Percentiles rank a stretch among this genome's conserved stretches.
phyloP scores from a whole-genome alignment of 2,113 vertebrate genomes.

The Lethenteron camtschaticum region DNA sequence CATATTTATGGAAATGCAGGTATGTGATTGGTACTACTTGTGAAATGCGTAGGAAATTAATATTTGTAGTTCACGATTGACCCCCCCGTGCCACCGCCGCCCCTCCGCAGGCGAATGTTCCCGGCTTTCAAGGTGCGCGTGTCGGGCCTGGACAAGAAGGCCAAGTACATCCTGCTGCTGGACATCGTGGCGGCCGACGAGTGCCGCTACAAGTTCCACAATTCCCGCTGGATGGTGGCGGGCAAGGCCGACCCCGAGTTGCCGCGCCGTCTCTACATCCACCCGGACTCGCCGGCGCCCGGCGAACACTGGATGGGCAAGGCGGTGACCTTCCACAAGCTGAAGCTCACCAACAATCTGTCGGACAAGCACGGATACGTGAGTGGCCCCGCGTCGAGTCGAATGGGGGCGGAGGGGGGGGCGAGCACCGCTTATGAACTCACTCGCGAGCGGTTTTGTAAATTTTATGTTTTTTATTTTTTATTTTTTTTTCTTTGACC shows the following conservation, averaged over 20 bases:
- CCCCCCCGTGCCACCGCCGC: too few species aligned
- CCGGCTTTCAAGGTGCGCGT: constrained; percentile 98
- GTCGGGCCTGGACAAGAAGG: constrained; percentile 94
- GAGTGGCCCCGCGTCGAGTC: constrained; percentile 27
- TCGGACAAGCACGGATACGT: constrained; percentile 99
- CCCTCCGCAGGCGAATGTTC: constrained; percentile 61
- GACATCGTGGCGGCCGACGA: constrained; percentile 96
- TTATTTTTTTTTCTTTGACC: too few species aligned
- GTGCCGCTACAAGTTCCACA: constrained; percentile 98
- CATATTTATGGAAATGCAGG: too few species aligned
- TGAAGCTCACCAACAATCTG: constrained; percentile 98
- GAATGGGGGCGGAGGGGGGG: neutral
- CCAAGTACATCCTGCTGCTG: constrained; percentile 96
- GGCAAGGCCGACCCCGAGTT: constrained; percentile 97
- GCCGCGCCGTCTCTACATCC: constrained; percentile 98
- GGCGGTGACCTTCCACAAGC: constrained; percentile 97
- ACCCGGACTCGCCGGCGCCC: constrained; percentile 91
- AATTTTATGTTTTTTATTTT: neutral
- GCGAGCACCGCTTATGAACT: neutral
- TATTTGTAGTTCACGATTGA: neutral
- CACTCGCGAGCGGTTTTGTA: neutral
- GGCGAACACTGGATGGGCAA: constrained; percentile 99
- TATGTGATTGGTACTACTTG: too few species aligned
- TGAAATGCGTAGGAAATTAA: neutral
- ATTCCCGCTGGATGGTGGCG: constrained; percentile 98